Evolutionary conservation across 2,888 invertebrate species (phyloP).

Genomic region (Nesidiocoris tenuis): DNA sequence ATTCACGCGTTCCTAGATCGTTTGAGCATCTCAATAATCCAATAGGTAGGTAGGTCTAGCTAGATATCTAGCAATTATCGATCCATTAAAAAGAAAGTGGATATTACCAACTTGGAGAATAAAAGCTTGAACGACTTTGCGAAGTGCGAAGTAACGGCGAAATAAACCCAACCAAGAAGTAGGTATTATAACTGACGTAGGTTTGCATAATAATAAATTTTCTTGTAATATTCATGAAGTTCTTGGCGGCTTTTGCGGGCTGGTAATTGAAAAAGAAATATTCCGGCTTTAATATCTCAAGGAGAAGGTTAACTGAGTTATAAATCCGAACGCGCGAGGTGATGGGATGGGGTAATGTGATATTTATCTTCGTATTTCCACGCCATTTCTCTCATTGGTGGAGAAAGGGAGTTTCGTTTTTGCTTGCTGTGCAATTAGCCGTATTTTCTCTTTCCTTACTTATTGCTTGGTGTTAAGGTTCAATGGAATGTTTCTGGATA

Average conservation of each 20-base stretch:
- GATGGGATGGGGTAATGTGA: conserved; percentile 38
- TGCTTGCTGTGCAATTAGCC: conserved; percentile 30
- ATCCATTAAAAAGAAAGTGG: no score
- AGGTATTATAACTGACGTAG: no score
- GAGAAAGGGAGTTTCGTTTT: conserved; percentile 17
- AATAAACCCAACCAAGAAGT: no score
- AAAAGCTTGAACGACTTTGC: no score
- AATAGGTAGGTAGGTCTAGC: no score
- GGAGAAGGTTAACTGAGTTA: conserved; percentile 35
- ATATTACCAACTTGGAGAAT: no score
- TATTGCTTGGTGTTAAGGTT: conserved; percentile 16
- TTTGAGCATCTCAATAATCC: no score
- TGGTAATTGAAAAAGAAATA: conserved; percentile 42
- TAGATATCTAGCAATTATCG: no score
- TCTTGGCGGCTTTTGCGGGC: conserved; percentile 28
- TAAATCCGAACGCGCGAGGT: conserved; percentile 29
- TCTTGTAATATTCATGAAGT: conserved; percentile 25
- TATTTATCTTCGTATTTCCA: conserved; percentile 42
- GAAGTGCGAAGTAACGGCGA: no score
- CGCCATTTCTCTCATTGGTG: conserved; percentile 41
- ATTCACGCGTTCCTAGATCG: no score
- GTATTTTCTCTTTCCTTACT: conserved; percentile 14
- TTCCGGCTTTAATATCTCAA: conserved; percentile 21
- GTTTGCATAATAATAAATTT: conserved; percentile 8
- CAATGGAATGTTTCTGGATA: conserved; percentile 35